Evolutionary conservation across 2,888 invertebrate species (phyloP).

Genomic region (Agrotis segetum): DNA sequence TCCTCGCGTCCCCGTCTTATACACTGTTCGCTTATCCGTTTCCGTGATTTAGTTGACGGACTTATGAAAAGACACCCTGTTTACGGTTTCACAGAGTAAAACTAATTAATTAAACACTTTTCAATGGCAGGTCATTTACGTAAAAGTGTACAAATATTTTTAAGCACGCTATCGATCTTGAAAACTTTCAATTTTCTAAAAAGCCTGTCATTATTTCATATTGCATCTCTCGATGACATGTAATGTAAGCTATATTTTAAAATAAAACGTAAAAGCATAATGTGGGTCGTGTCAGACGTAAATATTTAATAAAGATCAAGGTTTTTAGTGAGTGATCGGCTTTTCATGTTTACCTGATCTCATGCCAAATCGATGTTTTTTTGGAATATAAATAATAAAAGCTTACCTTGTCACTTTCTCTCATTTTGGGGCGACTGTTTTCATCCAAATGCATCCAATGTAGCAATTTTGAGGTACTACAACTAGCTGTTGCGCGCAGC

Average conservation of each 20-base stretch:
- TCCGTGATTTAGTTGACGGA: no score
- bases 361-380: constrained; percentile 37
- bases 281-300: constrained; percentile 23
- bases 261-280: constrained; percentile 15
- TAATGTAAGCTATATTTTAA: constrained; percentile 10
- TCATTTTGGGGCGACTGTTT: background rate
- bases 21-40: no score
- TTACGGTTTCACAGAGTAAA: background rate
- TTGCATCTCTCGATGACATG: constrained; percentile 24
- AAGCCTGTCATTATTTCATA: constrained; percentile 15
- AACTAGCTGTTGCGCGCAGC: no score
- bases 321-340: constrained; percentile 37
- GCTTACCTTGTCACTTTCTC: constrained; percentile 9
- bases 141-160: background rate
- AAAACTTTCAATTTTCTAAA: constrained; percentile 12
- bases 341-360: constrained; percentile 21
- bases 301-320: constrained; percentile 47
- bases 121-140: background rate
- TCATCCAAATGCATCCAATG: background rate
- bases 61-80: no score
- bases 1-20: no score
- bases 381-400: constrained; percentile 1
- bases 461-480: no score
- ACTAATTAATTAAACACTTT: background rate
- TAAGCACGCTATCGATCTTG: background rate